phyloP scores from a whole-genome alignment of 2,113 vertebrate species.

The Pangasianodon gigas region DNA sequence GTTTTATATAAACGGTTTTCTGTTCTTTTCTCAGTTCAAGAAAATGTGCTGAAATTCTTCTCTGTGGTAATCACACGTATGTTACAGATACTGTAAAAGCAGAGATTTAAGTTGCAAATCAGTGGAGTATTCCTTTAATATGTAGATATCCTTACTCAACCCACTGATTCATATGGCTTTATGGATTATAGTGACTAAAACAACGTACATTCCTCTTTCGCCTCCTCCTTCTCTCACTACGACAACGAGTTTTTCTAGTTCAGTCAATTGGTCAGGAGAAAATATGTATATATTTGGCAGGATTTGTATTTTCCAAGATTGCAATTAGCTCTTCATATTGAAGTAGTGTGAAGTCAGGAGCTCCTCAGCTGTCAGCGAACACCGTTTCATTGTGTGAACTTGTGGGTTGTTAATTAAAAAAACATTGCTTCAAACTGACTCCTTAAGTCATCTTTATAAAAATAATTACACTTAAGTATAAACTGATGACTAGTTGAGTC shows the following conservation, averaged over 20 bases:
- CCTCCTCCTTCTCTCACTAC: not conserved
- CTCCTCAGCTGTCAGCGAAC: not conserved
- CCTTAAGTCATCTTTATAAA: not conserved
- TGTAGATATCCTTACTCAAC: not conserved
- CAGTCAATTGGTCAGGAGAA: not conserved
- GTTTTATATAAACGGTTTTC: no score
- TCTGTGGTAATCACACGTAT: not conserved
- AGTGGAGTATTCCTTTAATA: not conserved
- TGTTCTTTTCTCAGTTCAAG: no score
- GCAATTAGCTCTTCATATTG: not conserved
- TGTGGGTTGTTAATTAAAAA: not conserved
- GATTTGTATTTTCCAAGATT: not conserved
- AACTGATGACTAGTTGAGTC: not conserved
- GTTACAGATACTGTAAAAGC: not conserved
- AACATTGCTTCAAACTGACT: not conserved
- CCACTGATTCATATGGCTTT: not conserved
- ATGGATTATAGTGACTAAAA: not conserved
- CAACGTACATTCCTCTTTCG: not conserved
- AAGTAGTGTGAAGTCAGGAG: not conserved
- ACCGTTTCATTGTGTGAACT: not conserved
- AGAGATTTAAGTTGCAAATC: no score
- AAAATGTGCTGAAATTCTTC: not conserved
- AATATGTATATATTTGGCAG: not conserved
- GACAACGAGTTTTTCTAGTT: slow-evolving; percentile 16
- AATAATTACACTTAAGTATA: not conserved